Evolutionary conservation across 2,888 invertebrate species (phyloP).

Genomic region (Julus scandinavius): DNA sequence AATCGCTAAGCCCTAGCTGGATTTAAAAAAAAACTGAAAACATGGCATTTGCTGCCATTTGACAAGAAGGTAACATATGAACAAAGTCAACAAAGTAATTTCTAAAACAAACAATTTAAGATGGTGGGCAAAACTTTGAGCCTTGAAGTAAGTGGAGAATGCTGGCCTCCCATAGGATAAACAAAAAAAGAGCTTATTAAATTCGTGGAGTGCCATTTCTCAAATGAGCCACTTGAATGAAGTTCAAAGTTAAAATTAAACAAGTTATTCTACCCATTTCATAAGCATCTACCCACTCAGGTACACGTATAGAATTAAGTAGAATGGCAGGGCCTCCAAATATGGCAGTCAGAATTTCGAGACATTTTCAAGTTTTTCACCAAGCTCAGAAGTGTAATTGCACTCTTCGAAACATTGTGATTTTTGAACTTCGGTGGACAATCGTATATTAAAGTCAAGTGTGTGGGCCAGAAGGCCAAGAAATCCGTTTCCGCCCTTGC

Average conservation of each 20-base stretch:
- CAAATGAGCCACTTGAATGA: not conserved
- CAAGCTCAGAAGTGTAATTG: not conserved
- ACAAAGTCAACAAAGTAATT: not conserved
- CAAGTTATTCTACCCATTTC: not conserved
- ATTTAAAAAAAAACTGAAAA: not conserved
- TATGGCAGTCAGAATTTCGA: not conserved
- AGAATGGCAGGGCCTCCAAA: not conserved
- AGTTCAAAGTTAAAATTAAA: constrained; percentile 31
- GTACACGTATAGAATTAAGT: not conserved
- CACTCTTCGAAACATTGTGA: not conserved
- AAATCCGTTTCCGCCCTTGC: constrained; percentile 39
- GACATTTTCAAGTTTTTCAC: not conserved
- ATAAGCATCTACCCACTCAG: constrained; percentile 1
- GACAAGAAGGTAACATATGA: not conserved
- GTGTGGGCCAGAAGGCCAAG: constrained; percentile 46
- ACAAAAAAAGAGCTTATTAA: not conserved
- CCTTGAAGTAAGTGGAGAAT: not conserved
- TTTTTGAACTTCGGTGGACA: not conserved
- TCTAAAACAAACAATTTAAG: not conserved
- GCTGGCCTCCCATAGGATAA: not conserved
- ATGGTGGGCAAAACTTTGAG: not conserved
- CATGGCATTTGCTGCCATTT: not conserved
- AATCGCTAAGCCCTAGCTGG: not conserved
- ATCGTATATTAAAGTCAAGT: constrained; percentile 8
- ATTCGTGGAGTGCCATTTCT: not conserved